Evolutionary conservation across 2,797 vertebrate species (phyloP), one percentile per base, ranked within the genome.

Genomic region (Alectoris magna): DNA sequence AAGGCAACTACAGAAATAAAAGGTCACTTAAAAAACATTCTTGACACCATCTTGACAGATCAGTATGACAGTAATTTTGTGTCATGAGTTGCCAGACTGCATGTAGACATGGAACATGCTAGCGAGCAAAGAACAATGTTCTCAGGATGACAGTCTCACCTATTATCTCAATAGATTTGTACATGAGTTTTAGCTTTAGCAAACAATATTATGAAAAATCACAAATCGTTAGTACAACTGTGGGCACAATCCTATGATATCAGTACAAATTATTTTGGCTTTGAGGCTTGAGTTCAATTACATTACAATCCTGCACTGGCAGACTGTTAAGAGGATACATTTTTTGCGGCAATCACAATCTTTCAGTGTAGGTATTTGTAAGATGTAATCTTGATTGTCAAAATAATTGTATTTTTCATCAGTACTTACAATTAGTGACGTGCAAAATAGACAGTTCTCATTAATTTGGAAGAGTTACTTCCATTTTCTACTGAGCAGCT

Each of bases 1-100:
- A 84, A 89, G 62, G 34, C 39, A 83, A 83, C 10, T 8, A 14
- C 24, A 87, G 81, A 84, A 90, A 58, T 51, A 87, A 90, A 96
- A 87, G 66, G 81, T 88, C 69, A 77, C 2, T 0, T 31, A 13
- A 24, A 59, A 90, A 93, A 68, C 9, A 43, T n/a, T 19, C 9
- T 64, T 38, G 72, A 55, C 53, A 44, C 11, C 41, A 44, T 39
- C 76, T 80, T 15, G 1, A 58, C 48, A 82, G 62, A 94, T 49
- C 74, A 58, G 34, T 59, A 74, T 51, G 77, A 87, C 11, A 48
- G 48, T 34, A 71, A 74, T 76, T 88, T 59, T 66, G 36, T 72
- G 56, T 18, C 36, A 53, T 1, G 5, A 69, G 38, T 36, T 87
- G 31, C 34, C 72, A 90, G 48, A 60, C 23, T 71, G 67, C 41